Base-by-base conservation (phyloP, 2,797 vertebrate genomes). In the Nothura maculosa region DNA sequence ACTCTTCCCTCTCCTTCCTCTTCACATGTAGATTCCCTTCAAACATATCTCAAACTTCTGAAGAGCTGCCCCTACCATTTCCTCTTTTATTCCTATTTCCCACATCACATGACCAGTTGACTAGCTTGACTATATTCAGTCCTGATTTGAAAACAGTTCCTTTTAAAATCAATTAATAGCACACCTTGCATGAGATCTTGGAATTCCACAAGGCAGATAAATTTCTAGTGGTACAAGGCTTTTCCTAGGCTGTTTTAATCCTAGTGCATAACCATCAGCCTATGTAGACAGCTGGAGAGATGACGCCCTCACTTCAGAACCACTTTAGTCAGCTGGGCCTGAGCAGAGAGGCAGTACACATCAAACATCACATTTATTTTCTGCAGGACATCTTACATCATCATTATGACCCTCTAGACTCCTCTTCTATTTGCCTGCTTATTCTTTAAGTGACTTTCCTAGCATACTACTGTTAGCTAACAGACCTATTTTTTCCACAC, bases 31-130 rank as follows among this genome's bases (percentile, higher is more conserved):
- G 4, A 15, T 36, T 68, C 13, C 21, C 8, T 50, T 34, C 47
- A 82, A 92, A 87, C 0, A 5, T 20, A 5, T 30, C 16, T 11
- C 55, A 20, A 85, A 73, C 60, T 45, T 11, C 25, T 30, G 10
- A 45, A 45, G 22, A 60, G 4, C 10, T 50, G 32, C 3, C 6
- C 4, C 16, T 32, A 2, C 13, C 54, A 4, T 21, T 79, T 63
- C 21, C 61, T 20, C 5, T 57, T 64, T 68, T 85, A 16, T 85
- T 78, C 24, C 10, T 0, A 0, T 54, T 85, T 60, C 5, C 5
- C 7, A 21, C 4, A 14, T 17, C 0, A 1, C 8, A 34, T 13
- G 6, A 42, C 57, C 24, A 84, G 24, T 13, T 24, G n/a, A 8
- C 32, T 83, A 78, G 4, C 10, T 75, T 32, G 15, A 54, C 25